A percentile compares a stretch with the other conserved stretches of the same genome.
Evolutionary conservation across 2,888 invertebrate species (phyloP).

Genomic region (Stenotaenia linearis): DNA sequence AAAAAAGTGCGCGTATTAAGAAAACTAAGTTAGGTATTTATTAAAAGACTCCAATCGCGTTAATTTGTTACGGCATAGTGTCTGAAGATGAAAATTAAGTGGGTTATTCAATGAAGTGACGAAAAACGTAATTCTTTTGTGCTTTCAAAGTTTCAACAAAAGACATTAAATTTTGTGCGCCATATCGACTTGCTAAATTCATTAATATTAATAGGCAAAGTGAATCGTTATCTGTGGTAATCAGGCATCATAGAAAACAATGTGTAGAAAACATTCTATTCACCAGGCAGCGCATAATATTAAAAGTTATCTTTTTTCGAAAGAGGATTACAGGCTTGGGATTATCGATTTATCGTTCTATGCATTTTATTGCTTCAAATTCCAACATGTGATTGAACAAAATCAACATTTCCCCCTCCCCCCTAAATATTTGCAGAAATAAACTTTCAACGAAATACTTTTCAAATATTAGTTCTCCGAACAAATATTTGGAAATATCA

Average conservation of each 20-base stretch:
- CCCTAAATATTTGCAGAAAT: background rate
- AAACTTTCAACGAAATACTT: background rate
- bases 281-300: background rate
- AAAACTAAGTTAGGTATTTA: background rate
- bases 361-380: background rate
- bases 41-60: background rate
- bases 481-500: background rate
- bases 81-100: background rate
- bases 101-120: slow-evolving; percentile 10
- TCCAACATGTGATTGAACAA: background rate
- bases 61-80: background rate
- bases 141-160: background rate
- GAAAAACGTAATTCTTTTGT: background rate
- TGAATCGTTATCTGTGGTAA: slow-evolving; percentile 15
- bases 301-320: background rate
- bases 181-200: slow-evolving; percentile 19
- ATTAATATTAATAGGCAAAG: slow-evolving; percentile 8
- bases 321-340: background rate
- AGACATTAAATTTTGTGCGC: slow-evolving; percentile 12
- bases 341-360: background rate
- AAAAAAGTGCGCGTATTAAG: too few species aligned
- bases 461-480: background rate
- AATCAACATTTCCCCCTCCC: background rate
- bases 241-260: slow-evolving; percentile 21
- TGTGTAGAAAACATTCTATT: background rate